phyloP scores from a whole-genome alignment of 2,113 vertebrate genomes.

The Ochotona curzoniae region DNA sequence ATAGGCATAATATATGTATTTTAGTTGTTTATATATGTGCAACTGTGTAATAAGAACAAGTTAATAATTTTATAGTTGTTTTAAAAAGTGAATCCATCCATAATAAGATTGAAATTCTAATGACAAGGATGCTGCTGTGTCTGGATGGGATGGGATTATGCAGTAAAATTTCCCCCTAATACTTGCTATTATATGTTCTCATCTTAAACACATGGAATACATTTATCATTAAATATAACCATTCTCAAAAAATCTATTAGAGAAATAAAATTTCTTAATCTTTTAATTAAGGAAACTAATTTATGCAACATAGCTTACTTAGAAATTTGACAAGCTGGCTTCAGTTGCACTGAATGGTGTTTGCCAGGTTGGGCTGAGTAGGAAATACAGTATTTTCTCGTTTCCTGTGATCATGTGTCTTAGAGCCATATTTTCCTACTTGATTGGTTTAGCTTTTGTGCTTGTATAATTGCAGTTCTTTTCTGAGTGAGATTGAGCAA shows the following conservation, averaged over 20 bases:
- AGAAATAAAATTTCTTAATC: neutral
- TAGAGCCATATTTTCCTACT: neutral
- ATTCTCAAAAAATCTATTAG: neutral
- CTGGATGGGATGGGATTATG: neutral
- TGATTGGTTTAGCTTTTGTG: neutral
- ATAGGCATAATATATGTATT: neutral
- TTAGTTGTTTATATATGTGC: neutral
- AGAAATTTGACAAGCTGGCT: neutral
- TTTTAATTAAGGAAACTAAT: neutral
- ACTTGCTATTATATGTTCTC: neutral
- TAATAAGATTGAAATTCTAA: neutral
- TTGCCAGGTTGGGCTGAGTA: neutral
- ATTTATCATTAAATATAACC: neutral
- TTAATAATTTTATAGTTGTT: neutral
- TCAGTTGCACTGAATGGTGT: neutral
- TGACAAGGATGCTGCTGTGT: neutral
- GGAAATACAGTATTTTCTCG: neutral
- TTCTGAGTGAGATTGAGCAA: neutral
- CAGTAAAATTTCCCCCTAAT: neutral
- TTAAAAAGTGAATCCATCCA: neutral
- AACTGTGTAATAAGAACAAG: neutral
- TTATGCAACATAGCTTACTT: conserved; percentile 10
- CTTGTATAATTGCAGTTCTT: neutral
- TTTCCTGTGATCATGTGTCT: neutral
- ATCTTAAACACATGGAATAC: conserved; percentile 20